phyloP scores from a whole-genome alignment of 2,888 invertebrate genomes.

The Scrobipalpa costella region DNA sequence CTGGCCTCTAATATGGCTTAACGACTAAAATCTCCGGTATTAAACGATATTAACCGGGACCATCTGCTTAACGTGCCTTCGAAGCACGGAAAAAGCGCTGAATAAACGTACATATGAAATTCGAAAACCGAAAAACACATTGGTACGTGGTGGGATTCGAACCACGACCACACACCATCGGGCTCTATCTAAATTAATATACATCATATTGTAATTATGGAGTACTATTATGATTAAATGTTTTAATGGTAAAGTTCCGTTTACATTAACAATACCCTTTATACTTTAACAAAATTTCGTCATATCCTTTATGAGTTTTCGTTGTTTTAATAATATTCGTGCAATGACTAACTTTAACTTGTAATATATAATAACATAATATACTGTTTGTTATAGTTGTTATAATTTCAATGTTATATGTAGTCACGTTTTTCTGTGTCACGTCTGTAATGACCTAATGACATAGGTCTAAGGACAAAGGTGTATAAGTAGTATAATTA shows the following conservation, averaged over 20 bases:
- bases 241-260: neutral
- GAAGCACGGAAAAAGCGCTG: no score
- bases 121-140: no score
- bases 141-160: no score
- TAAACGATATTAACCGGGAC: no score
- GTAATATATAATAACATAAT: neutral
- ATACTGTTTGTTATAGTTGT: neutral
- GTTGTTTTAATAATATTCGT: conserved; percentile 4
- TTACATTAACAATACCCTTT: neutral
- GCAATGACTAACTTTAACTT: neutral
- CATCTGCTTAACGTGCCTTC: no score
- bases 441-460: neutral
- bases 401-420: neutral
- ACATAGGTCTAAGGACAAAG: no score
- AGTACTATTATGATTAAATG: neutral
- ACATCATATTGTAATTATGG: neutral
- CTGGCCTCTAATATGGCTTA: no score
- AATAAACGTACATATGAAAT: no score
- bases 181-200: no score
- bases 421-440: neutral
- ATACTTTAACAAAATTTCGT: conserved; percentile 1
- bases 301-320: neutral
- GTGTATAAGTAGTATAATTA: no score
- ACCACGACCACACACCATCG: no score
- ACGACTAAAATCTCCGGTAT: no score